Percentiles rank a stretch among this genome's conserved stretches.
Conservation (phyloP, 2,113 vertebrate genomes). For the Sceloporus tristichus region DNA sequence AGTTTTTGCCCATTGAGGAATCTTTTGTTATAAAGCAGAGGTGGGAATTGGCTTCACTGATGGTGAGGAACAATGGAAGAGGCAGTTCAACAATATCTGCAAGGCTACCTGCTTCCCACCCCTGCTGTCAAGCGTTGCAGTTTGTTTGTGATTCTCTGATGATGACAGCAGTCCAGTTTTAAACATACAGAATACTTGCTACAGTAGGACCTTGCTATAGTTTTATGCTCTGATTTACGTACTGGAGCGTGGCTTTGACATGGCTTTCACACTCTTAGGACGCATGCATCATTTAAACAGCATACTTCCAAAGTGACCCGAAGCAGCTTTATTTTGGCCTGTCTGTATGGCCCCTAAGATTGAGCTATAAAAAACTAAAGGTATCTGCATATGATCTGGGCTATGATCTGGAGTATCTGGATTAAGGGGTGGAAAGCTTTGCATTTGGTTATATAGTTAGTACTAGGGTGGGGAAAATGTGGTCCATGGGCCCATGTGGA, state of each 20-base stretch:
- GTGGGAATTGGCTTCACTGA: no score
- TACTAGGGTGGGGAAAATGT: no score
- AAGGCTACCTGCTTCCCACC: no score
- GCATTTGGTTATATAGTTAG: slow-evolving; percentile 33
- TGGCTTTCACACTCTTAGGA: no score
- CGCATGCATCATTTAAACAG: no score
- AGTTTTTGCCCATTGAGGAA: not conserved
- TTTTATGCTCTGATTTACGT: not conserved
- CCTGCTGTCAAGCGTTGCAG: not conserved
- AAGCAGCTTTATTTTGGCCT: no score
- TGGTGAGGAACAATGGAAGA: no score
- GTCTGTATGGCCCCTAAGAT: not conserved
- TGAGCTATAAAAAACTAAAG: slow-evolving; percentile 21
- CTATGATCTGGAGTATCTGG: slow-evolving; percentile 10
- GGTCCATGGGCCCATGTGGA: not conserved
- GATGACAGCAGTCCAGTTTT: not conserved
- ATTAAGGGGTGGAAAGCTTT: not conserved
- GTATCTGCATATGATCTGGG: not conserved
- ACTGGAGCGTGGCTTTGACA: no score
- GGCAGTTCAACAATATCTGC: no score
- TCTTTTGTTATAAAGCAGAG: not conserved
- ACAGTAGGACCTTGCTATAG: not conserved
- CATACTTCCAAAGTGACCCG: no score
- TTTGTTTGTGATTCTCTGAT: not conserved
- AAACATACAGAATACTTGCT: not conserved